Base-by-base conservation (phyloP, 2,113 vertebrate species). In the Labeo catla region DNA sequence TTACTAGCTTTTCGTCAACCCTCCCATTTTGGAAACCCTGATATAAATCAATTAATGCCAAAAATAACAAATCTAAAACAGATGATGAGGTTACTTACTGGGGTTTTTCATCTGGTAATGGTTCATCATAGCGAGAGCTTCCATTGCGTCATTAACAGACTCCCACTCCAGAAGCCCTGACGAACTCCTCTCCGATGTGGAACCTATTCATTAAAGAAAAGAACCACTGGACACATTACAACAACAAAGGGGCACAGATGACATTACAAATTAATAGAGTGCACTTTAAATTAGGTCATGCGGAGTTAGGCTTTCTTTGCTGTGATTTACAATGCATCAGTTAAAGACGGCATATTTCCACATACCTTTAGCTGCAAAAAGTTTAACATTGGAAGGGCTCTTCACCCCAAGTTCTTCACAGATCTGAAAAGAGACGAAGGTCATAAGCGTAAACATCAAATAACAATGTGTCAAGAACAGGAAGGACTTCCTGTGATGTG, bases 71-170 rank as follows among this genome's bases (percentile, higher is more conserved):
- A 59, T 59, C 57, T 39, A 8, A 11, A 39, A 45, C 21, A 13
- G 9, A 6, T 19, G 39, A 16, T n/a, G 28, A 28, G 16, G 9
- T 34, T 49, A 95, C 97, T 95, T 91, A 98, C 97, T 98, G 34
- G 97, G 96, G 91, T 98, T 98, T 92, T 98, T 98, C 97, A 98
- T 98, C 93, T 98, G 97, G 92, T 94, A 96, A 93, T 98, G 97
- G 92, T 98, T 97, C 92, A 97, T 96, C 93, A 98, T 90, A 68
- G 96, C 94, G 39, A 98, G 91, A 0, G 96, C 96, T 88, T 98
- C 97, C 93, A 98, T 96, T 36, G 97, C 97, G 12, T 98, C 97
- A 0, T 97, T 97, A 92, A 98, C 97, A 4, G 96, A 96, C 72
- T 98, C 97, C 97, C 97, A 98, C 91, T 98, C 97, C 85, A 98